Evolutionary conservation across 1,140 invertebrate species (phyloP).

Genomic region (Holotrichia oblita): DNA sequence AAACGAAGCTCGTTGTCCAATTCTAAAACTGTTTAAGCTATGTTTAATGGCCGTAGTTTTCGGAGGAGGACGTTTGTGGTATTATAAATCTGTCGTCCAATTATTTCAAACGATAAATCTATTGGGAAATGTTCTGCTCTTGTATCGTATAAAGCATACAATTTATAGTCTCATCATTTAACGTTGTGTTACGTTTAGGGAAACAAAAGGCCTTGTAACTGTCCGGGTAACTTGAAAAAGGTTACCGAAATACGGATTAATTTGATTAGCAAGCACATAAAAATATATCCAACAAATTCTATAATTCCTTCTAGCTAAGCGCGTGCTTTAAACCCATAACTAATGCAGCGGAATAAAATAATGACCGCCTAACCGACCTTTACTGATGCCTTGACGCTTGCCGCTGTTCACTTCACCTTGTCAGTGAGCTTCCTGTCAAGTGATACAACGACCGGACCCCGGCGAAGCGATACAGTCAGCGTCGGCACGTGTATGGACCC

Average conservation of each 20-base stretch:
- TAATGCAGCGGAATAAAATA: constrained; percentile 28
- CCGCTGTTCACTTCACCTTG: no score
- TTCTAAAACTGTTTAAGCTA: constrained; percentile 28
- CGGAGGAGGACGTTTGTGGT: constrained; percentile 20
- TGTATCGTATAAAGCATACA: not conserved
- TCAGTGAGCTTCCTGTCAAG: no score
- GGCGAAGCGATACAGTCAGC: no score
- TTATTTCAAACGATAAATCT: no score
- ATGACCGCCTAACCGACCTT: no score
- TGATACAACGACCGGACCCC: no score
- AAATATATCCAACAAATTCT: no score
- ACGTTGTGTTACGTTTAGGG: not conserved
- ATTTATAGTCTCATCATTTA: no score
- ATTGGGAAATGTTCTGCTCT: not conserved
- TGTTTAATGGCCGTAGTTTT: constrained; percentile 15
- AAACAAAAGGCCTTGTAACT: not conserved
- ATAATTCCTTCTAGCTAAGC: not conserved
- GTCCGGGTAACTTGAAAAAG: not conserved
- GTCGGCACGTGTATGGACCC: no score
- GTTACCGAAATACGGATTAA: not conserved
- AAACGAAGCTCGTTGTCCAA: not conserved
- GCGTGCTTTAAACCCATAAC: not conserved
- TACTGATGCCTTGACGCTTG: no score
- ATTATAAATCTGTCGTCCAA: constrained; percentile 25
- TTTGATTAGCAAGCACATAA: not conserved